Conservation (phyloP, 2,113 vertebrate species). For the Lophotis ruficrista region DNA sequence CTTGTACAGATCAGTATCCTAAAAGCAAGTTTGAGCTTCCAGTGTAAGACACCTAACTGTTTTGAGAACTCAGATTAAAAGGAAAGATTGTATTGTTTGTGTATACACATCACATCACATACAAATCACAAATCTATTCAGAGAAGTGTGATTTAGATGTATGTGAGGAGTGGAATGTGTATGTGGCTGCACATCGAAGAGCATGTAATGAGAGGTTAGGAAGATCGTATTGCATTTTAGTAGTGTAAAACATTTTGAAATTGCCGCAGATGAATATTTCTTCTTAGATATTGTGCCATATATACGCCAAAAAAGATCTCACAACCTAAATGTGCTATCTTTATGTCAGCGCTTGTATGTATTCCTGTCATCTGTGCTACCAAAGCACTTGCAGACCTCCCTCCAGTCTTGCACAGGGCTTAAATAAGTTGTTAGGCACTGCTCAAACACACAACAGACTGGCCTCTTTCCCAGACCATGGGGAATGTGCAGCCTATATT, state of each 20-base stretch:
- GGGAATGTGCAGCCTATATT: background rate
- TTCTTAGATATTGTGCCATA: background rate
- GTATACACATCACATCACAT: background rate
- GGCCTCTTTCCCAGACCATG: background rate
- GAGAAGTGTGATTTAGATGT: background rate
- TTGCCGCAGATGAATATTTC: background rate
- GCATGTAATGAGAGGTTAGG: background rate
- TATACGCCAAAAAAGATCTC: background rate
- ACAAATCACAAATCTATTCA: background rate
- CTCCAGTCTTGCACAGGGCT: background rate
- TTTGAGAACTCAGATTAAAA: background rate
- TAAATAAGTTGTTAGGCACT: background rate
- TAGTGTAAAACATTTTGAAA: background rate
- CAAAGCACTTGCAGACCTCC: background rate
- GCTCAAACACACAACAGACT: background rate
- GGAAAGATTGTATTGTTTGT: background rate
- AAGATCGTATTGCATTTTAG: background rate
- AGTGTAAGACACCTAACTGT: background rate
- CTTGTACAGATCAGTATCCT: background rate
- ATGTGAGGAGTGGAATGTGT: background rate
- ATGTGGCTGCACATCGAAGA: background rate
- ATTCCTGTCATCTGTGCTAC: background rate
- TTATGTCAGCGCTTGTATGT: background rate
- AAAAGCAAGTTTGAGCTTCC: background rate
- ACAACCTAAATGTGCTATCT: background rate